These are phyloP conservation scores for Stegana nigrithorax DNA, from an alignment of 2,888 invertebrate genomes.

Conservation along the genomic window DNA sequence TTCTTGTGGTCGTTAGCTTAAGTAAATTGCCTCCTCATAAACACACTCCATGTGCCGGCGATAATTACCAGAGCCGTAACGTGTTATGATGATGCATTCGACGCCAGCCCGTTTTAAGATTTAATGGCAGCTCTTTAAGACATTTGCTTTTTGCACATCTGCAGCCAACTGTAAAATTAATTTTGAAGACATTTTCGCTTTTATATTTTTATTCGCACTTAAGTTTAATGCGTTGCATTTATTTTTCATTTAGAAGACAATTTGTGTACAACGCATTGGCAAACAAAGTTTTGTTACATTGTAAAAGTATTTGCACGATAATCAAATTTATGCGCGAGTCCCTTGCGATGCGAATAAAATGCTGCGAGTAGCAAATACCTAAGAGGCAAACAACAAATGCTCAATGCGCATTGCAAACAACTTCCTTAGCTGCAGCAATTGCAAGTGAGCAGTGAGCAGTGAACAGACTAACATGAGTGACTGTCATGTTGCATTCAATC, in stretches of 20 bases:
- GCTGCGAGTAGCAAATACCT: not conserved
- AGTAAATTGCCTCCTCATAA: no score
- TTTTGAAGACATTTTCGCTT: not conserved
- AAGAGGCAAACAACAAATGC: not conserved
- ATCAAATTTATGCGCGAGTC: constrained; percentile 6
- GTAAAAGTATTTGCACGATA: not conserved
- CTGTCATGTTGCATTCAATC: constrained; percentile 57
- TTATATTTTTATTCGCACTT: not conserved
- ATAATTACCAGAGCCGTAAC: no score
- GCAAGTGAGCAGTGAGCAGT: no score
- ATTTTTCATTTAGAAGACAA: not conserved
- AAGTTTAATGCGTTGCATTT: not conserved
- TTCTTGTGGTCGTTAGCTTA: no score
- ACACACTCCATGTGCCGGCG: not conserved
- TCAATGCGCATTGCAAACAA: not conserved
- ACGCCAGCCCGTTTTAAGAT: not conserved
- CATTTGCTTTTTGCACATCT: not conserved
- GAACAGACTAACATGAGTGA: not conserved
- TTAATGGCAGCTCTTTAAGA: not conserved
- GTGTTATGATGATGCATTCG: constrained; percentile 8
- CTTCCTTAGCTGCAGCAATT: no score
- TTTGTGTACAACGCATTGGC: not conserved
- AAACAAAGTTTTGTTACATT: not conserved
- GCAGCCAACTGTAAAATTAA: constrained; percentile 11
- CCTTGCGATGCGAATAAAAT: not conserved